Conservation (phyloP, 2,888 invertebrate species). For the Platycheirus rosarum region DNA sequence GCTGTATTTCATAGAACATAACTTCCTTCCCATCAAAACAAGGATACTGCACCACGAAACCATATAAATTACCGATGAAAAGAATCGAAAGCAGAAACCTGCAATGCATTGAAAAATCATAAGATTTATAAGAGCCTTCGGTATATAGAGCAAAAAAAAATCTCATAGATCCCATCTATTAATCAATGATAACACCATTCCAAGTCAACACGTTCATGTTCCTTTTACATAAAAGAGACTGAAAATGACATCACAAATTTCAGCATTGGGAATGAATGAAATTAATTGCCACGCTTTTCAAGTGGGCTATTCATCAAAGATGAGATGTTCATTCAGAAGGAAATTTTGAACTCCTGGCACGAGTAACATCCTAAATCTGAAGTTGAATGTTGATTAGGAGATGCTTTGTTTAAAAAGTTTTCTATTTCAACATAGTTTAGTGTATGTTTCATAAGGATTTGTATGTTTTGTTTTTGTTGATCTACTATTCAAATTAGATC, state of each 20-base stretch:
- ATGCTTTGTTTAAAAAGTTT: conserved; percentile 5
- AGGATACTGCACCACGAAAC: no score
- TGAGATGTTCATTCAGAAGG: conserved; percentile 35
- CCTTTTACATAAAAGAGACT: conserved; percentile 16
- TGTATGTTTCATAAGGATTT: neutral
- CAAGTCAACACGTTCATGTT: conserved; percentile 19
- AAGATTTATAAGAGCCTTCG: conserved; percentile 36
- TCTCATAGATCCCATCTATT: conserved; percentile 53
- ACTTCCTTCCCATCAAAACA: no score
- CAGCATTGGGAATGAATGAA: conserved; percentile 47
- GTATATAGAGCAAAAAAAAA: conserved; percentile 5
- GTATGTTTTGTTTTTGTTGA: no score
- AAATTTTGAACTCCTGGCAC: conserved; percentile 28
- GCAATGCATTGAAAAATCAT: conserved; percentile 36
- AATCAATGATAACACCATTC: conserved; percentile 61
- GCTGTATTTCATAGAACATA: no score
- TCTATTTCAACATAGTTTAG: conserved; percentile 44
- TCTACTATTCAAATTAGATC: neutral
- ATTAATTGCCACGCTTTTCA: conserved; percentile 64
- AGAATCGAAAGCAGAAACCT: neutral
- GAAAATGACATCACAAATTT: conserved; percentile 44
- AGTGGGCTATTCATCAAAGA: no score
- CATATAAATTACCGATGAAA: conserved; percentile 4
- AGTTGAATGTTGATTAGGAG: neutral
- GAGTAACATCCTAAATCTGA: conserved; percentile 24